phyloP scores from a whole-genome alignment of 2,797 vertebrate genomes.

The Limnodromus scolopaceus region DNA sequence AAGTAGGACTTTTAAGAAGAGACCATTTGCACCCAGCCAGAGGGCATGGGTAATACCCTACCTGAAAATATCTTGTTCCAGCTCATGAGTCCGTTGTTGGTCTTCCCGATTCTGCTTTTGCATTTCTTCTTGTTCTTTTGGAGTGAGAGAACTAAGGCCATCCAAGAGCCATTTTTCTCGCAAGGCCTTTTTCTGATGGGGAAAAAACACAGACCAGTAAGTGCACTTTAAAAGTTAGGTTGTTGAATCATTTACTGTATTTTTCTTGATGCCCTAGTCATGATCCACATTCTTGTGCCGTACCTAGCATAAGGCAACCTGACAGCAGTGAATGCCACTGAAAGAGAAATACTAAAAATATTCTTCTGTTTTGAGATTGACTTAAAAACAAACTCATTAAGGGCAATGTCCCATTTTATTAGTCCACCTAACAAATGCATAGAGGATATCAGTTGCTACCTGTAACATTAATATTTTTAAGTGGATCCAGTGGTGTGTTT shows the following conservation, averaged over 20 bases:
- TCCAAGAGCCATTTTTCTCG: constrained; percentile 97
- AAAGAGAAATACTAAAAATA: not conserved
- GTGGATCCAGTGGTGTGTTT: not conserved
- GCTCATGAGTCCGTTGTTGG: constrained; percentile 81
- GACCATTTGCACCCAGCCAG: not conserved
- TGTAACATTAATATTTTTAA: not conserved
- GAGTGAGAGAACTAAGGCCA: constrained; percentile 85
- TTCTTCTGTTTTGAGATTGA: not conserved
- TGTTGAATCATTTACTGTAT: not conserved
- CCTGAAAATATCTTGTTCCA: constrained; percentile 90
- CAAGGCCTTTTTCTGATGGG: constrained; percentile 89
- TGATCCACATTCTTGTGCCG: not conserved
- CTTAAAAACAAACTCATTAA: not conserved
- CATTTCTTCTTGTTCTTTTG: constrained; percentile 90
- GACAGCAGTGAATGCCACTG: not conserved
- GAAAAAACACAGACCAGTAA: constrained; percentile 9
- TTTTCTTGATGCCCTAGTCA: not conserved
- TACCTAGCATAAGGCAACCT: not conserved
- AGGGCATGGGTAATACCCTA: constrained; percentile 51
- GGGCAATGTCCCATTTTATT: not conserved
- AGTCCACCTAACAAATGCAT: not conserved
- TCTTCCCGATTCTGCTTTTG: constrained; percentile 87
- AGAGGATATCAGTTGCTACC: not conserved
- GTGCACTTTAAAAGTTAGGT: not conserved
- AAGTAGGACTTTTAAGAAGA: not conserved